Evolutionary conservation across 2,113 vertebrate species (phyloP), one percentile per base, ranked within the genome.

Genomic region (Erythrocercus mccallii): DNA sequence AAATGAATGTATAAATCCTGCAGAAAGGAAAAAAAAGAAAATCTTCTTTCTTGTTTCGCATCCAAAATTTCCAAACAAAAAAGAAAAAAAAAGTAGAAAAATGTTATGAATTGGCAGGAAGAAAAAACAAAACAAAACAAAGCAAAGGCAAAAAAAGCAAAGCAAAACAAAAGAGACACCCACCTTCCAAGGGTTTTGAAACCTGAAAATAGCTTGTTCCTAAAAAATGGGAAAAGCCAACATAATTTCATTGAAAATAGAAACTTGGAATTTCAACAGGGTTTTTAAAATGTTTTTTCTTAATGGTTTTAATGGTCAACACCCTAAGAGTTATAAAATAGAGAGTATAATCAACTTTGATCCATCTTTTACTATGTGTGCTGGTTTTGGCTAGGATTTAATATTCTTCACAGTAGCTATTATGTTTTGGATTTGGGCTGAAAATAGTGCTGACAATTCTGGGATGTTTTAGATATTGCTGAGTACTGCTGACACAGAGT

Each of bases 31-130:
- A 83, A 64, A 14, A 42, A 61, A n/a, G 80, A 64, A 14, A 42
- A n/a, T 21, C 3, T 47, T 2, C 11, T 81, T 81, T 35, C 4
- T 66, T 64, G 2, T 68, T 93, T 72, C 10, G 7, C 7, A 68
- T 79, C 22, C 15, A 6, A 70, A 30, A 69, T 47, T 86, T 80
- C 5, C 48, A 54, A 22, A 15, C 4, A 53, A 53, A 62, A 70
- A 30, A 38, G 1, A 61, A 27, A 54, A 61, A 27, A 54, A 11
- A 57, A 33, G 30, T 4, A 25, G 2, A 22, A 10, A 35, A 44
- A 33, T 3, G 1, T 23, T 21, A 25, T 11, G 0, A 16, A 28
- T 11, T 45, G 11, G 0, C 12, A 54, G 18, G 14, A 69, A 65
- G 77, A 37, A 30, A 51, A 64, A 56, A 22, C 4, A 27, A 3